These are phyloP conservation scores for Dipus sagitta DNA, from an alignment of 2,797 vertebrate species.

Conservation along the genomic window DNA sequence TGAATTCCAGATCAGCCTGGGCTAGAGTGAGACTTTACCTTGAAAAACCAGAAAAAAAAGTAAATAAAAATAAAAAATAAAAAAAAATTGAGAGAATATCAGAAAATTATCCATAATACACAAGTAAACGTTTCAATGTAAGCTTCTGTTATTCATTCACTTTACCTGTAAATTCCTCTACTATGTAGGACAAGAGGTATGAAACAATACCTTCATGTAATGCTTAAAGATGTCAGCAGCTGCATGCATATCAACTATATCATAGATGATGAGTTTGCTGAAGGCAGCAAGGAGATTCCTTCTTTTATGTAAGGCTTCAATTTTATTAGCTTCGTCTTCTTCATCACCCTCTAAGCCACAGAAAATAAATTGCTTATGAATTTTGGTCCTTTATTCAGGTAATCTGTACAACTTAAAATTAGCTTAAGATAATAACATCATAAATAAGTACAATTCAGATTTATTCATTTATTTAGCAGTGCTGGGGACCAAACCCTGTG, in stretches of 20 bases:
- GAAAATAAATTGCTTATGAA: constrained; percentile 66
- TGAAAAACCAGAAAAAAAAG: too few species aligned
- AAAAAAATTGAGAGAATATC: background rate
- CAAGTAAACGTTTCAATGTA: constrained; percentile 47
- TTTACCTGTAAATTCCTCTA: constrained; percentile 40
- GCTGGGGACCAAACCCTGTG: background rate
- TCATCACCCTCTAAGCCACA: constrained; percentile 96
- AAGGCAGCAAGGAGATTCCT: constrained; percentile 98
- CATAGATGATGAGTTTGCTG: constrained; percentile 99
- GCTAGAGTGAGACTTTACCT: too few species aligned
- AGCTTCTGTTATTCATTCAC: constrained; percentile 23
- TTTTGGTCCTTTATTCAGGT: background rate
- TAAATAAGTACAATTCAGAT: constrained; percentile 16
- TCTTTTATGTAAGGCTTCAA: constrained; percentile 99
- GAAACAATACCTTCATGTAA: constrained; percentile 97
- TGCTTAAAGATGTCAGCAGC: constrained; percentile 99
- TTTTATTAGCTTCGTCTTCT: constrained; percentile 99
- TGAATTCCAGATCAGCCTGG: too few species aligned
- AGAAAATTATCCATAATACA: constrained; percentile 56
- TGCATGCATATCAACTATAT: constrained; percentile 99
- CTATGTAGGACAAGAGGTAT: background rate
- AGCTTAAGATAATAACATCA: constrained; percentile 33
- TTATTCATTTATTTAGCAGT: background rate
- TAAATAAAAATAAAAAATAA: too few species aligned
- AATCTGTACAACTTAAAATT: constrained; percentile 49